Conservation (phyloP, 2,113 vertebrate genomes). For the Leptobrachium ailaonicum region DNA sequence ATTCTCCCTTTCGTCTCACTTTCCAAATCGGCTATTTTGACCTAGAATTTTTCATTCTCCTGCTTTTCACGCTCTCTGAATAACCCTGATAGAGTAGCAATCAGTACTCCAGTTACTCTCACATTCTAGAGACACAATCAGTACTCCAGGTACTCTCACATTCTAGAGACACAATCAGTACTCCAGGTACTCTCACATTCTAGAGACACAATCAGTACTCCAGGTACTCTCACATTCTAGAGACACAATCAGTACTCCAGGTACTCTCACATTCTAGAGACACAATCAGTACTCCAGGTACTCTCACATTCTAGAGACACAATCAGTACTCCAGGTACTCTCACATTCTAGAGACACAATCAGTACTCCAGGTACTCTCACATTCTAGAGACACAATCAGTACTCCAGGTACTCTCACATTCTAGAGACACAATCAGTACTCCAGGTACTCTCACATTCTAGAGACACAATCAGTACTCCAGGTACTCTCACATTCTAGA, state of each 20-base stretch:
- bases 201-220: conserved; percentile 85
- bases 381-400: conserved; percentile 76
- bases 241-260: conserved; percentile 83
- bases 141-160: conserved; percentile 90
- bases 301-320: conserved; percentile 91
- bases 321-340: conserved; percentile 86
- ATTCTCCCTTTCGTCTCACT: too few species aligned
- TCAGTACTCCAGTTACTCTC: conserved; percentile 81
- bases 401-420: conserved; percentile 90
- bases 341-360: conserved; percentile 92
- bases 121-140: conserved; percentile 91
- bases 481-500: conserved; percentile 92
- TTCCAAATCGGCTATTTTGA: too few species aligned
- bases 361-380: conserved; percentile 86
- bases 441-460: conserved; percentile 92
- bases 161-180: conserved; percentile 86
- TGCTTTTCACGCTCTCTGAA: too few species aligned
- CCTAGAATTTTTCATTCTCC: too few species aligned
- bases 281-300: conserved; percentile 87
- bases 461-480: conserved; percentile 85
- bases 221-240: conserved; percentile 94
- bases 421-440: conserved; percentile 86
- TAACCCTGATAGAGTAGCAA: too few species aligned
- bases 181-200: conserved; percentile 90
- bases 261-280: conserved; percentile 94